Evolutionary conservation across 2,888 invertebrate genomes (phyloP), one percentile per base, ranked within the genome.

Genomic region (Trichopoda pennipes): DNA sequence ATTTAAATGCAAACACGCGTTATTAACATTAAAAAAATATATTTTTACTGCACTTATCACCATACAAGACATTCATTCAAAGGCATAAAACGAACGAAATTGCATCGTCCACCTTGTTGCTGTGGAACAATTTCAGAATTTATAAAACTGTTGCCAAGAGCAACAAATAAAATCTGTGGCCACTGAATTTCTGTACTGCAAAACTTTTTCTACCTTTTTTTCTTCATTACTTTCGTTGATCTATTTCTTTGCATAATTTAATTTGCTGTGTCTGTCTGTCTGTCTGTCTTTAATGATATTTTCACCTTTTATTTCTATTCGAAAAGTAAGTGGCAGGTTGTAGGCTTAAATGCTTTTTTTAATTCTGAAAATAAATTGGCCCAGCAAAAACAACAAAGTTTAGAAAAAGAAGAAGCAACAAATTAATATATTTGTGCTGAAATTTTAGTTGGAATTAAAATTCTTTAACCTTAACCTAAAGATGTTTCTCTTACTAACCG

Each of bases 1-100:
- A 74, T 68, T 77, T 68, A 74, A 80, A 74, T 79, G 35, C 73
- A 61, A 61, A 61, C 79, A 73, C 56, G 68, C 55, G 63, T 68
- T 79, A 61, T n/a, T 16, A 49, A 49, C 16, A 16, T 19, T 19
- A 17, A 49, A 17, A 17, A 17, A 17, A 47, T 19, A 17, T 19
- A 1, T 19, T 49, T 49, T 2, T 9, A 49, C 42, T 58, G 58
- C 42, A 60, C 38, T 75, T 68, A 28, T 58, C 75, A 75, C 60
- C 75, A 75, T 68, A 51, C 75, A 68, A 21, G 58, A 19, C 58
- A 68, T 66, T 58, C n/a, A 10, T 19, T 58, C n/a, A 10, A 19
- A 35, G 35, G 35, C 47, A 14, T 51, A 17, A 10, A 51, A 44
- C 42, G 66, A 21, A 32, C 16, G 23, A 32, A 60, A 56, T 74